Evolutionary conservation across 2,113 vertebrate species (phyloP).

Genomic region (Herpetotheres cachinnans): DNA sequence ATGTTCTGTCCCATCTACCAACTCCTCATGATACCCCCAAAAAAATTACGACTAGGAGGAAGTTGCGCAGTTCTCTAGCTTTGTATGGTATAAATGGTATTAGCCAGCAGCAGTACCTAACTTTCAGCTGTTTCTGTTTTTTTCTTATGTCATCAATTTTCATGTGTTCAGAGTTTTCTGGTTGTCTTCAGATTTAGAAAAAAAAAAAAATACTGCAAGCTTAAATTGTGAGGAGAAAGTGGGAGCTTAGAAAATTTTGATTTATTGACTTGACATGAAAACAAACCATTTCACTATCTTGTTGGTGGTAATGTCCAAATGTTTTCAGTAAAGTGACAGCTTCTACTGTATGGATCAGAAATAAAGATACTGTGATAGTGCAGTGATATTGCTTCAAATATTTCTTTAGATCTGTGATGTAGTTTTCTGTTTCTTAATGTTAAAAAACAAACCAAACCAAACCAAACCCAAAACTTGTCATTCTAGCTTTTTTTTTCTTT

Average conservation of each 20-base stretch:
- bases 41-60: not conserved
- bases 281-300: not conserved
- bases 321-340: not conserved
- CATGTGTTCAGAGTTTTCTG: not conserved
- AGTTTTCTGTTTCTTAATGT: not conserved
- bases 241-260: not conserved
- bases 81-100: not conserved
- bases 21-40: rapidly evolving
- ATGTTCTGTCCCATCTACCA: not conserved
- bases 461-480: not conserved
- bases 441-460: not conserved
- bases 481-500: not conserved
- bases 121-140: not conserved
- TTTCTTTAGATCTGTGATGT: not conserved
- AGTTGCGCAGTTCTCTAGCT: not conserved
- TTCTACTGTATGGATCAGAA: not conserved
- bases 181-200: not conserved
- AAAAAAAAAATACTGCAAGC: not conserved
- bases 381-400: not conserved
- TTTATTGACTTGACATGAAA: not conserved
- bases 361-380: not conserved
- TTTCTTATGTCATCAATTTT: not conserved
- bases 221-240: not conserved
- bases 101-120: not conserved
- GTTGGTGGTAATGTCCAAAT: not conserved